These are phyloP conservation scores for Physeter macrocephalus DNA, from an alignment of 2,113 vertebrate species.

Conservation along the genomic window DNA sequence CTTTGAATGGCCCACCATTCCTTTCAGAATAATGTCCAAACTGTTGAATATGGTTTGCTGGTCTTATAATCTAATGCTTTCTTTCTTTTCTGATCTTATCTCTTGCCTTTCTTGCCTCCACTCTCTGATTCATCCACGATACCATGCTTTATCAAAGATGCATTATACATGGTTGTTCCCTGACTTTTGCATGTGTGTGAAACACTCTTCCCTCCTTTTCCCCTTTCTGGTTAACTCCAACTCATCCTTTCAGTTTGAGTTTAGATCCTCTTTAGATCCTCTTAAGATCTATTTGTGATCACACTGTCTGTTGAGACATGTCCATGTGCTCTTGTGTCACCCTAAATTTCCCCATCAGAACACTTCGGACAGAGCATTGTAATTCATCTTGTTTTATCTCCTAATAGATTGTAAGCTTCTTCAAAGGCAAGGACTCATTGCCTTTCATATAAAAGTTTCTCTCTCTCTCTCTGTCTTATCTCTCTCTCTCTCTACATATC, in stretches of 20 bases:
- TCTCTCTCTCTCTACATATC: not conserved
- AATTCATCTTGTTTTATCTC: not conserved
- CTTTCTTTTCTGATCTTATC: not conserved
- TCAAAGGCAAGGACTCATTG: not conserved
- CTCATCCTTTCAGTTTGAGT: not conserved
- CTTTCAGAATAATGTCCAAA: not conserved
- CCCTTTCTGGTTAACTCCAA: not conserved
- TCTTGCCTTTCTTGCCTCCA: not conserved
- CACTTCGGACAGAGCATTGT: not conserved
- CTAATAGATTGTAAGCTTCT: not conserved
- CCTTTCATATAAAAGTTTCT: not conserved
- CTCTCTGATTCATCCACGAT: not conserved
- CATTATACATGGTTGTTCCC: not conserved
- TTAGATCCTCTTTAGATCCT: not conserved
- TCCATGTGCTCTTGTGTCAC: not conserved
- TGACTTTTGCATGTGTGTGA: not conserved
- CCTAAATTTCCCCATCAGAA: not conserved
- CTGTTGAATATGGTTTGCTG: not conserved
- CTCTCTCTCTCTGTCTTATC: not conserved
- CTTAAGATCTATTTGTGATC: not conserved
- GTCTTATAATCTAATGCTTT: not conserved
- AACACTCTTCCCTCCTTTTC: not conserved
- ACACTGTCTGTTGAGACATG: not conserved
- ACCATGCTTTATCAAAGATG: not conserved
- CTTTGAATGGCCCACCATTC: not conserved